Percentiles rank a stretch among this genome's conserved stretches.
These are phyloP conservation scores for Daktulosphaira vitifoliae DNA, from an alignment of 1,140 invertebrate genomes.

Conservation along the genomic window DNA sequence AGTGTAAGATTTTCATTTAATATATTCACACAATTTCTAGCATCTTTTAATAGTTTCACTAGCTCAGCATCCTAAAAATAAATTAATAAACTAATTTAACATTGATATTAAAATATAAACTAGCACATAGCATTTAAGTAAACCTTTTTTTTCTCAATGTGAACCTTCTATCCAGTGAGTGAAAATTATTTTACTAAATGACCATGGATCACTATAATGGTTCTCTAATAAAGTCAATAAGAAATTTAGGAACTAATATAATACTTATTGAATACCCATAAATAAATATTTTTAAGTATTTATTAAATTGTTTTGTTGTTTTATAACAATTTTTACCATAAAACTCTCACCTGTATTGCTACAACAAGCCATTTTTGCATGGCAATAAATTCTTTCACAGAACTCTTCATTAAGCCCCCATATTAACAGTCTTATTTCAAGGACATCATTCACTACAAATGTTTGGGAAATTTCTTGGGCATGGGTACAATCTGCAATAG, in stretches of 20 bases:
- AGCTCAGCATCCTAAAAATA: slow-evolving; percentile 51
- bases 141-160: no score
- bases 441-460: background rate
- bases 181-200: no score
- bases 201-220: no score
- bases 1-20: slow-evolving; percentile 49
- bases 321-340: background rate
- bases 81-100: background rate
- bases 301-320: background rate
- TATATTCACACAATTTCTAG: slow-evolving; percentile 50
- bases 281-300: background rate
- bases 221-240: no score
- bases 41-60: slow-evolving; percentile 47
- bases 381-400: slow-evolving; percentile 8
- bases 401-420: slow-evolving; percentile 11
- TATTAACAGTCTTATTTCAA: slow-evolving; percentile 6
- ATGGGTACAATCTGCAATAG: slow-evolving; percentile 23
- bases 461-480: slow-evolving; percentile 23
- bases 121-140: no score
- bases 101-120: background rate
- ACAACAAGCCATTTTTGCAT: slow-evolving; percentile 6
- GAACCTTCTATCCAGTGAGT: no score
- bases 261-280: background rate
- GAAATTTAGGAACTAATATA: background rate
- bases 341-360: slow-evolving; percentile 30